These are phyloP conservation scores for Brachyalestes nurse DNA, from an alignment of 2,797 vertebrate species.

Conservation along the genomic window DNA sequence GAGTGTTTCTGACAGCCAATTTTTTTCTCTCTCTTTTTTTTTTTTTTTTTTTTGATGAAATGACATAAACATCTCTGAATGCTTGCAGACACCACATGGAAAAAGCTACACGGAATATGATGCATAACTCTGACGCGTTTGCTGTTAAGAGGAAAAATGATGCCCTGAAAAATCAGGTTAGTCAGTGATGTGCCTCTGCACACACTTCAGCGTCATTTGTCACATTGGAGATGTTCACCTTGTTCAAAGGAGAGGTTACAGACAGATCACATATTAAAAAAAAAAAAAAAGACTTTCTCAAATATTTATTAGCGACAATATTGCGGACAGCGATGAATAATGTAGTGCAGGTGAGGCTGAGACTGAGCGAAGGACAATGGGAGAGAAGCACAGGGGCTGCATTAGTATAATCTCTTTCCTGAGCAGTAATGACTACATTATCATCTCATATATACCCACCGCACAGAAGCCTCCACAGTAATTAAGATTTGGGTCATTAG, in stretches of 20 bases:
- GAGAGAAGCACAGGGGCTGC: slow-evolving; percentile 17
- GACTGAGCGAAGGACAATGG: slow-evolving; percentile 61
- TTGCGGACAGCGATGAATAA: slow-evolving; percentile 63
- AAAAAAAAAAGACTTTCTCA: slow-evolving; percentile 57
- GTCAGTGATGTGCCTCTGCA: neutral
- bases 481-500: slow-evolving; percentile 59
- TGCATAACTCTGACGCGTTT: slow-evolving; percentile 3
- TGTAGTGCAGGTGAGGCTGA: slow-evolving; percentile 56
- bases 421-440: slow-evolving; percentile 54
- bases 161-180: slow-evolving; percentile 3
- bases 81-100: slow-evolving; percentile 5
- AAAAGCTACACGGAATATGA: neutral
- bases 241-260: slow-evolving; percentile 59
- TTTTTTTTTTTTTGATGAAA: neutral
- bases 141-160: slow-evolving; percentile 1
- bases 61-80: slow-evolving; percentile 24
- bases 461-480: slow-evolving; percentile 48
- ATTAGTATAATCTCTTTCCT: slow-evolving; percentile 41
- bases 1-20: slow-evolving; percentile 24
- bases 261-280: slow-evolving; percentile 51
- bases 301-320: slow-evolving; percentile 67
- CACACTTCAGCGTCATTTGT: slow-evolving; percentile 38
- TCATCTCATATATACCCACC: slow-evolving; percentile 44
- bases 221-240: slow-evolving; percentile 54
- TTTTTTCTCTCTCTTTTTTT: slow-evolving; percentile 24